Percentiles rank a stretch among this genome's conserved stretches.
phyloP scores from a whole-genome alignment of 1,140 invertebrate genomes.

The Megalonaias nervosa region DNA sequence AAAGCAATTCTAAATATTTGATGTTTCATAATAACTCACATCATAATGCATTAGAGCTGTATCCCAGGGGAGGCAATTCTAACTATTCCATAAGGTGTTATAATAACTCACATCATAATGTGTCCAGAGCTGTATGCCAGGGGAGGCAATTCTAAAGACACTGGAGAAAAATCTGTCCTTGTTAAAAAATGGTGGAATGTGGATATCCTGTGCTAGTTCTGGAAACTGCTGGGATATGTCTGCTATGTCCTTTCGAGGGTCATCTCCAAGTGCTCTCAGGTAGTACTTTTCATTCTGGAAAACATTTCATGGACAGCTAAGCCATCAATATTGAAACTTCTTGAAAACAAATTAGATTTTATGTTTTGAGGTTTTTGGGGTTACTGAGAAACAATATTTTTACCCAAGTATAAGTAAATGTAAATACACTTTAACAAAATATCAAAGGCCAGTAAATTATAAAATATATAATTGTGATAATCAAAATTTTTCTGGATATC shows the following conservation, averaged over 20 bases:
- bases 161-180: conserved; percentile 74
- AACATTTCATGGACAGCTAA: background rate
- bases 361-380: too few relatives aligned
- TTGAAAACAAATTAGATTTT: too few relatives aligned
- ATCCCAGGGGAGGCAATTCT: background rate
- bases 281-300: conserved; percentile 74
- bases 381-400: too few relatives aligned
- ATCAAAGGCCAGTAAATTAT: too few relatives aligned
- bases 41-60: background rate
- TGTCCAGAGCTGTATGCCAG: conserved; percentile 76
- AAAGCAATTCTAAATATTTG: conserved; percentile 74
- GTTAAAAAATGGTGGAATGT: conserved; percentile 72
- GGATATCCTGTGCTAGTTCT: conserved; percentile 72
- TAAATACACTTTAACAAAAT: background rate
- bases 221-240: conserved; percentile 74
- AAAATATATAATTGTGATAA: too few relatives aligned
- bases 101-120: conserved; percentile 76
- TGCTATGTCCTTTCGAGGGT: conserved; percentile 75
- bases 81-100: background rate
- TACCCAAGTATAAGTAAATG: background rate
- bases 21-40: background rate
- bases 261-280: conserved; percentile 74
- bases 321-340: background rate
- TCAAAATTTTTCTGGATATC: too few relatives aligned
- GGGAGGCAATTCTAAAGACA: conserved; percentile 76